phyloP scores from a whole-genome alignment of 2,113 vertebrate species.

The Psammodynastes pulverulentus region DNA sequence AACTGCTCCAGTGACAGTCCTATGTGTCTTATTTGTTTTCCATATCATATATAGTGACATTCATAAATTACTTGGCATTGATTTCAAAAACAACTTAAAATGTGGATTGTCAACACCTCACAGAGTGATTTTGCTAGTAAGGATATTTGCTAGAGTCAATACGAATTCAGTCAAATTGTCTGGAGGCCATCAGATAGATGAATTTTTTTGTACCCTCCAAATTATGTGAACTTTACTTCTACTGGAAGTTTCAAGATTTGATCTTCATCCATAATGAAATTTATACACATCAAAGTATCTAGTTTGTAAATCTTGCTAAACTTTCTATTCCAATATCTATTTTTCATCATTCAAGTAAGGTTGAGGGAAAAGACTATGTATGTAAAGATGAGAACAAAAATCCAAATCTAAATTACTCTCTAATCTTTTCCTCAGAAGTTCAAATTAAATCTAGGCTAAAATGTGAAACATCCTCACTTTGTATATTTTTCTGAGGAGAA shows the following conservation, averaged over 20 bases:
- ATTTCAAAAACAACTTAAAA: neutral
- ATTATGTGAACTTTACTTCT: neutral
- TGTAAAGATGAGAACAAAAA: neutral
- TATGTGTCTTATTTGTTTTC: neutral
- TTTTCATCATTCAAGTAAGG: neutral
- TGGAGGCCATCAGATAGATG: neutral
- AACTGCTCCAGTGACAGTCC: neutral
- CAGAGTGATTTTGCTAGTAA: neutral
- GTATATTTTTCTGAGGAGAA: neutral
- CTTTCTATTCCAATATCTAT: neutral
- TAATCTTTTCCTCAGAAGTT: neutral
- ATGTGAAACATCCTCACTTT: neutral
- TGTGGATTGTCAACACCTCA: neutral
- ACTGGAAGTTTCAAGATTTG: neutral
- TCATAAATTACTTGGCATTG: neutral
- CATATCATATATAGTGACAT: neutral
- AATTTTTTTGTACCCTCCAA: neutral
- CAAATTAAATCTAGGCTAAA: neutral
- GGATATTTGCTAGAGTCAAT: neutral
- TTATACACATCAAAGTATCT: neutral
- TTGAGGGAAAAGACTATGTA: neutral
- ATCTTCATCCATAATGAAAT: neutral
- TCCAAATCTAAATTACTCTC: neutral
- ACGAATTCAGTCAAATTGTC: neutral
- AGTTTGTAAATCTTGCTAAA: neutral